These are phyloP conservation scores for Hylaea fasciaria DNA, from an alignment of 2,888 invertebrate genomes.

Conservation along the genomic window DNA sequence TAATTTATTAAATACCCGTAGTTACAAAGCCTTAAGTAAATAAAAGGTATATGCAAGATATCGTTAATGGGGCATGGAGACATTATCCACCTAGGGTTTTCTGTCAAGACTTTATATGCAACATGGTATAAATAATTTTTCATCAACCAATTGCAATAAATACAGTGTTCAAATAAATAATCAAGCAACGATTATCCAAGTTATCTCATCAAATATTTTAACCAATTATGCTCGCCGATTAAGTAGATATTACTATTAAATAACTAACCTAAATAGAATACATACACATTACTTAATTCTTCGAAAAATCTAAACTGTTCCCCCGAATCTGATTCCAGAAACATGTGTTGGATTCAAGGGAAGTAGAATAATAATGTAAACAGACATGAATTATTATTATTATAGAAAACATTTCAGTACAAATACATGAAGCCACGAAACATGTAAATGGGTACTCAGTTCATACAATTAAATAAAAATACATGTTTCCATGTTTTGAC, in stretches of 20 bases:
- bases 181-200: conserved; percentile 3
- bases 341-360: not conserved
- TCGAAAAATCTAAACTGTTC: conserved; percentile 2
- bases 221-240: not conserved
- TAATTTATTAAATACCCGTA: conserved; percentile 19
- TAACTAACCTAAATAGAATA: conserved; percentile 10
- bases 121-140: not conserved
- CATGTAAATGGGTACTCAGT: no score
- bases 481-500: no score
- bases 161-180: conserved; percentile 9
- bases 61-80: not conserved
- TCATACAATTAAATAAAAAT: no score
- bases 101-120: not conserved
- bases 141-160: not conserved
- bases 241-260: conserved; percentile 8
- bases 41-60: conserved; percentile 1
- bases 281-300: not conserved
- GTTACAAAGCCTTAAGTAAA: conserved; percentile 15
- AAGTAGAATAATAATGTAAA: conserved; percentile 1
- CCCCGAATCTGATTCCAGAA: conserved; percentile 30
- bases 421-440: not conserved
- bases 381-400: not conserved
- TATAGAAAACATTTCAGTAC: not conserved
- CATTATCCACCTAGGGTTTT: not conserved
- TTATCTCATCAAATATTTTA: not conserved